Base-by-base conservation (phyloP, 1,140 invertebrate species). In the Pissodes strobi region DNA sequence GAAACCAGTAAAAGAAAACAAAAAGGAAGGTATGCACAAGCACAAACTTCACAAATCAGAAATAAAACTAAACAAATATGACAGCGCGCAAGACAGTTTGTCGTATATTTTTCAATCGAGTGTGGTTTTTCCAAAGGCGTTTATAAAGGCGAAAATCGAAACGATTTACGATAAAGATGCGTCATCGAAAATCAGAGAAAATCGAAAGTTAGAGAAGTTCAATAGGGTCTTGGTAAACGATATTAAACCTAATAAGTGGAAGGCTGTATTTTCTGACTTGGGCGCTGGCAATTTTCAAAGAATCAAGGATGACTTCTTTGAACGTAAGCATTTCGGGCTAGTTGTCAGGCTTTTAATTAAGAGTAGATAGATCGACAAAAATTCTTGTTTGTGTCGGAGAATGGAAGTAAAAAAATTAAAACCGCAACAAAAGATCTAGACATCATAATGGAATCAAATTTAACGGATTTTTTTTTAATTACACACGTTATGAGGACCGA, bases 81-180 rank as follows among this genome's bases (percentile, higher is more conserved):
- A 41, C 39, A n/a, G n/a, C n/a, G n/a, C n/a, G n/a, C n/a, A n/a
- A n/a, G 39, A 41, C 15, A 10, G 13, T 41, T 41, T 41, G 10
- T 41, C 39, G 6, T 41, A 5, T 10, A 17, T 17, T 9, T 41
- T n/a, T 41, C 39, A 5, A n/a, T 5, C 3, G 10, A 41, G 13
- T 13, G 6, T 6, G 4, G 13, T 5, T 10, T 6, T 48, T 48
- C 1, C 0, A 23, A 23, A 23, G 3, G 9, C 22, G 6, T 23
- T 1, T 17, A 5, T 43, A 5, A 38, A 39, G 25, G 55, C 55
- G 1, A 27, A 59, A 48, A 59, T 59, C 17, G 43, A 23, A 13
- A 48, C 43, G 0, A 49, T 59, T 37, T 59, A 48, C 45, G 27
- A 59, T 13, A 59, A 46, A 48, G 17, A 49, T 9, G 8, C 12